Evolutionary conservation across 2,888 invertebrate genomes (phyloP).

Genomic region (Conomelus anceps): DNA sequence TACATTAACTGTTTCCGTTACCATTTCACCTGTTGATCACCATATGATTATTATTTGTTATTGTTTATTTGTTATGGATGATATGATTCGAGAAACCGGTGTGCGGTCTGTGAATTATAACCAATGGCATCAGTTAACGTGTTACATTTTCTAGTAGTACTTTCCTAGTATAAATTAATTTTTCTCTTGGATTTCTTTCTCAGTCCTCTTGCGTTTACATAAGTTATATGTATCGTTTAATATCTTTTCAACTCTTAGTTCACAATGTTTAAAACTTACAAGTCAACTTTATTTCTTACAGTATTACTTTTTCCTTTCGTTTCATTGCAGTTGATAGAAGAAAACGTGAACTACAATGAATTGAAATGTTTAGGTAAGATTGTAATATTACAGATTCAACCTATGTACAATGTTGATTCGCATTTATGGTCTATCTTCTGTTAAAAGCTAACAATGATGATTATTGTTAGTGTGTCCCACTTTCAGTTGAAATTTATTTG

Average conservation of each 20-base stretch:
- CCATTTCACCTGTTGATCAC: neutral
- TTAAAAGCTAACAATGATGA: too few relatives aligned
- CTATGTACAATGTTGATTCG: too few relatives aligned
- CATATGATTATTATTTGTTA: neutral
- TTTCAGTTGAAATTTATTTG: too few relatives aligned
- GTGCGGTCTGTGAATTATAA: neutral
- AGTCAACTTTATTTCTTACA: neutral
- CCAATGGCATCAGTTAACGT: neutral
- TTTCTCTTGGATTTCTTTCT: neutral
- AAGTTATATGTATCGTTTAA: neutral
- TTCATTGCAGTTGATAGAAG: neutral
- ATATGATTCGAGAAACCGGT: neutral
- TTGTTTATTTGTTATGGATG: neutral
- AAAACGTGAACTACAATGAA: neutral
- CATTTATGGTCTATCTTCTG: too few relatives aligned
- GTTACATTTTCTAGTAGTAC: neutral
- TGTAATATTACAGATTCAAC: too few relatives aligned
- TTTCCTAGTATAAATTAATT: neutral
- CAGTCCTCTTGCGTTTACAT: neutral
- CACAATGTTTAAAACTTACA: neutral
- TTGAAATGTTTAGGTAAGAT: neutral
- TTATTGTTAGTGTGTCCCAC: too few relatives aligned
- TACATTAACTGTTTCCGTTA: too few relatives aligned
- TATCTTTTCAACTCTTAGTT: neutral
- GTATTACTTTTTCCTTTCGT: neutral